A percentile compares a stretch with the other conserved stretches of the same genome.
phyloP scores from a whole-genome alignment of 2,888 invertebrate species.

The Microplitis deprimator region DNA sequence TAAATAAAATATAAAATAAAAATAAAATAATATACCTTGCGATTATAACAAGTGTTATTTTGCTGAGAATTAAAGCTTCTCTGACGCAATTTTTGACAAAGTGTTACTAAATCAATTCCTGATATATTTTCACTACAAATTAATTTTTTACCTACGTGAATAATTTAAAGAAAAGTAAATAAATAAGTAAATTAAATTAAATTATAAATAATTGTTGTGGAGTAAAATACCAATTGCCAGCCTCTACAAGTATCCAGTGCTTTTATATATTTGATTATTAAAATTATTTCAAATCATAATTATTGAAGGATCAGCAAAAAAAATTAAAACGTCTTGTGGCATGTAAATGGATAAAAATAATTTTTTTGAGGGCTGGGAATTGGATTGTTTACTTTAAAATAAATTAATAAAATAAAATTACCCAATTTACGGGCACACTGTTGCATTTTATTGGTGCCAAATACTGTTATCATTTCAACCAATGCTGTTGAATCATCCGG shows the following conservation, averaged over 20 bases:
- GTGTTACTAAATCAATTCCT: conserved; percentile 70
- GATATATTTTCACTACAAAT: conserved; percentile 73
- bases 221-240: too few species aligned
- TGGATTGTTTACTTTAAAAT: background rate
- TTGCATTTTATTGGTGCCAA: conserved; percentile 81
- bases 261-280: too few species aligned
- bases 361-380: too few species aligned
- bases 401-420: conserved; percentile 55
- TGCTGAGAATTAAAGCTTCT: conserved; percentile 54
- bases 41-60: conserved; percentile 38
- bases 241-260: too few species aligned
- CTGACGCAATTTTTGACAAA: conserved; percentile 65
- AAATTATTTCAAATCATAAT: too few species aligned
- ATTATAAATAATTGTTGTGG: background rate
- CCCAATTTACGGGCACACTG: conserved; percentile 80
- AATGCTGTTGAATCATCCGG: conserved; percentile 84
- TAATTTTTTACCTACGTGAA: conserved; percentile 72
- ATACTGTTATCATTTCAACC: conserved; percentile 85
- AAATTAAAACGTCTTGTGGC: too few species aligned
- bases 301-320: too few species aligned
- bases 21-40: conserved; percentile 60
- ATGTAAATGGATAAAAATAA: too few species aligned
- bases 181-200: conserved; percentile 23
- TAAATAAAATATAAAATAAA: conserved; percentile 41
- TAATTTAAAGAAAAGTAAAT: conserved; percentile 38